Evolutionary conservation across 30 jellyfish, hydroid and myxozoan genomes (phyloP).

Genomic region (Hydractinia symbiolongicarpus): DNA sequence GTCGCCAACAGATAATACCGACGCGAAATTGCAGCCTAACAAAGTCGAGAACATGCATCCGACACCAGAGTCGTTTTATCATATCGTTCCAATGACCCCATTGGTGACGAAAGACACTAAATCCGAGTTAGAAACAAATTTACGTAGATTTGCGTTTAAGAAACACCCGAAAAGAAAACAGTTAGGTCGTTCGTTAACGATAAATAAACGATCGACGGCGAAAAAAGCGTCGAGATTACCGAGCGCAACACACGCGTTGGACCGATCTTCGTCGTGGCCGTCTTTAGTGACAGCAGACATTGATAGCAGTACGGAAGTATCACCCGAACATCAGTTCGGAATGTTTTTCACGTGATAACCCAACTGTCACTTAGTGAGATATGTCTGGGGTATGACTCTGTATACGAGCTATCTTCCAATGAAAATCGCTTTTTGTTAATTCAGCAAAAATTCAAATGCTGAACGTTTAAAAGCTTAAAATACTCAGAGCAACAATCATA

Average conservation of each 20-base stretch:
- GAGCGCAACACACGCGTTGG: slow-evolving; percentile 11
- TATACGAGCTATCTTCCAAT: too few species aligned
- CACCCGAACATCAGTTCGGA: slow-evolving; percentile 9
- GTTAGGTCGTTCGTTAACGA: slow-evolving; percentile 16
- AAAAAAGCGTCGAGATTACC: not conserved
- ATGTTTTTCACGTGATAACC: not conserved
- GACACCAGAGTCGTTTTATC: slow-evolving; percentile 75
- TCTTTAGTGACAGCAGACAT: not conserved
- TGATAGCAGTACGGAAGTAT: slow-evolving; percentile 7
- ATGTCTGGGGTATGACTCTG: too few species aligned
- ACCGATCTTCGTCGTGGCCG: slow-evolving; percentile 34
- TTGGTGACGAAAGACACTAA: not conserved
- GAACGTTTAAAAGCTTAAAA: too few species aligned
- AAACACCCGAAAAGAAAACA: slow-evolving; percentile 24
- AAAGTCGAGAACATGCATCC: slow-evolving; percentile 21
- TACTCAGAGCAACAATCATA: too few species aligned
- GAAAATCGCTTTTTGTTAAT: too few species aligned
- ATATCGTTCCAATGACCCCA: slow-evolving; percentile 63
- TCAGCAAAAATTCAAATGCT: too few species aligned
- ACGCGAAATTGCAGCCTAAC: not conserved
- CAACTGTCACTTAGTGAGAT: not conserved
- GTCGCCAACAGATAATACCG: not conserved
- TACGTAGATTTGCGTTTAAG: slow-evolving; percentile 12
- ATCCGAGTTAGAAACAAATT: not conserved
- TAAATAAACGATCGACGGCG: slow-evolving; percentile 25